Percentiles rank a stretch among this genome's conserved stretches.
Conservation (phyloP, 2,888 invertebrate genomes). For the Dynastes maya region DNA sequence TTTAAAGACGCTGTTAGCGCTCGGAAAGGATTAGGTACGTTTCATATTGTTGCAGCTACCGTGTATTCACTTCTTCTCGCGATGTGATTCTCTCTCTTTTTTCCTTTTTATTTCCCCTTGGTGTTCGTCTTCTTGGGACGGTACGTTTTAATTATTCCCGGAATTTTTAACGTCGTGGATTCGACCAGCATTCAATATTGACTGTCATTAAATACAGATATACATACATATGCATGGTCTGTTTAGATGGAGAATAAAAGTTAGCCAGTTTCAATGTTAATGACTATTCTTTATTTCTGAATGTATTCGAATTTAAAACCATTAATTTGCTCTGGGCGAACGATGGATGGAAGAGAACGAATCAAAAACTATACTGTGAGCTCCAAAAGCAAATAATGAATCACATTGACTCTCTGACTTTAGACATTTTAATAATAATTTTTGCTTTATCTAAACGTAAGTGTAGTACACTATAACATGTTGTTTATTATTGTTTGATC, state of each 20-base stretch:
- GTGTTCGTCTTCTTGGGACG: not conserved
- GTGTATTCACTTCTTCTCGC: conserved; percentile 32
- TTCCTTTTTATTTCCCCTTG: not conserved
- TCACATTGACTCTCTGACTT: too few species aligned
- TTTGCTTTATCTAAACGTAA: too few species aligned
- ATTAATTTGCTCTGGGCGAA: too few species aligned
- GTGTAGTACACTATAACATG: too few species aligned
- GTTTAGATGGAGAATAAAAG: not conserved
- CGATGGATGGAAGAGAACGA: too few species aligned
- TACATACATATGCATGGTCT: not conserved
- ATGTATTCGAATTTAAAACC: not conserved
- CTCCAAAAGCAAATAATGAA: too few species aligned
- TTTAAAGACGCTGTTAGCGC: conserved; percentile 44
- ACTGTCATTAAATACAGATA: conserved; percentile 20
- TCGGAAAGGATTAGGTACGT: conserved; percentile 25
- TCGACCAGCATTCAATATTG: conserved; percentile 1
- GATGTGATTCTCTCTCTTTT: not conserved
- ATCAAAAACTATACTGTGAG: too few species aligned
- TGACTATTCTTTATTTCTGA: not conserved
- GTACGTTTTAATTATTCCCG: conserved; percentile 40
- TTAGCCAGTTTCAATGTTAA: not conserved
- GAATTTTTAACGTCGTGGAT: conserved; percentile 29
- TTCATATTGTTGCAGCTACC: conserved; percentile 35
- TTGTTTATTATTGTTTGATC: too few species aligned
- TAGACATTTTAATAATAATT: too few species aligned